Evolutionary conservation across 2,888 invertebrate genomes (phyloP), one percentile per base, ranked within the genome.

Genomic region (Pandemis corylana): DNA sequence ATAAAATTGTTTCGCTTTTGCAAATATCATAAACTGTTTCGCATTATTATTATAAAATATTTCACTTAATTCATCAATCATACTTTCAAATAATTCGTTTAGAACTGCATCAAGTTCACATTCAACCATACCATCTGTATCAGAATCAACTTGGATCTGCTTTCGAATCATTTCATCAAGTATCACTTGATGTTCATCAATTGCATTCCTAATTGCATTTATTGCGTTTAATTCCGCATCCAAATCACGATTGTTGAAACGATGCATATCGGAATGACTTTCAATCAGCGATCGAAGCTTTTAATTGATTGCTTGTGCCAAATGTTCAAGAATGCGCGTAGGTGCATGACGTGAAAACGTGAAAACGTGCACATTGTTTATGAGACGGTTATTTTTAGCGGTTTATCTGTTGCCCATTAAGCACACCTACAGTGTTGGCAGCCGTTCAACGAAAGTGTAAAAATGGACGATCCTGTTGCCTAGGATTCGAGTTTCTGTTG

Each of bases 381-480:
- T 87, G 90, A 89, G 87, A 85, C 80, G 79, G 83, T 87, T 94
- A 94, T 94, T 92, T 94, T 88, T 85, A 86, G 91, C 84, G 88
- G 90, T 89, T 91, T 92, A 93, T 93, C 93, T 94, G 90, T 90
- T 92, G 86, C 83, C 92, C 92, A 90, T 91, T 85, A 84, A 81
- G 87, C 85, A 89, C 93, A 89, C 94, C 92, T 90, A 92, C 93
- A 84, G 81, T 77, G 85, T 87, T 93, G 94, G 94, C 94, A 93
- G 80, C 71, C 80, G 85, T 92, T 93, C 94, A 94, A 94, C 85
- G 85, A 85, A 87, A 89, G 89, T 90, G 87, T 92, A 91, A 91
- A 93, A 93, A 91, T 91, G 92, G 92, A 90, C 82, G 78, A 77
- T 77, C 78, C 81, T 79, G 83, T 83, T 84, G 84, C 83, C 80